Conservation (phyloP, 2,797 vertebrate species). For the Pangasius krempfi region DNA sequence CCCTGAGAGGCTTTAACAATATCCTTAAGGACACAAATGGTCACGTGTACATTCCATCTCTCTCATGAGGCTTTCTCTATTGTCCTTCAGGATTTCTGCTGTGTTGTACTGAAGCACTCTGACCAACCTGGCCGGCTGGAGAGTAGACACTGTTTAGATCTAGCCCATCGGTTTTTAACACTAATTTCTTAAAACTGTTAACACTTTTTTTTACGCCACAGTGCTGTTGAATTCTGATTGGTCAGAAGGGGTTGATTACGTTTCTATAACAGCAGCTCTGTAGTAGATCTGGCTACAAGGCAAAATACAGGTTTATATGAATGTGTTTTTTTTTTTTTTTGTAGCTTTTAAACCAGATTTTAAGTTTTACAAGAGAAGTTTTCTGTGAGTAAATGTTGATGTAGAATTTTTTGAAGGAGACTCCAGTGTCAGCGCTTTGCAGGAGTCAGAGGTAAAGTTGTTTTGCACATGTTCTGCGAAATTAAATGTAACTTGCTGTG, state of each 20-base stretch:
- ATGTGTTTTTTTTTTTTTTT: background rate
- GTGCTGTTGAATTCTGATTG: no score
- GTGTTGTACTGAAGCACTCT: background rate
- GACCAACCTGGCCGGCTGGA: background rate
- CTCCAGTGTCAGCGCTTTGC: background rate
- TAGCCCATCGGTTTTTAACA: background rate
- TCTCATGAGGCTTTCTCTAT: conserved; percentile 20
- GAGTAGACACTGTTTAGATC: background rate
- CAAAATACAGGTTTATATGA: background rate
- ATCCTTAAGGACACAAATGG: conserved; percentile 26
- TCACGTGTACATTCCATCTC: background rate
- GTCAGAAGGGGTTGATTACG: background rate
- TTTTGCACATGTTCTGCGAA: no score
- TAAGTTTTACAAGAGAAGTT: no score
- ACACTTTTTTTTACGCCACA: background rate
- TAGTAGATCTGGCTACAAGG: background rate
- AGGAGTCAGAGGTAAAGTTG: background rate
- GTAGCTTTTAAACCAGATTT: no score
- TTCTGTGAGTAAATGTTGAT: no score
- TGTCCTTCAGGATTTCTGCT: conserved; percentile 15
- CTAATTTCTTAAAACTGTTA: background rate
- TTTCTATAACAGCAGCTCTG: background rate
- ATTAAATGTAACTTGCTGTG: no score
- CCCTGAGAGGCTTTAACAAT: conserved; percentile 41
- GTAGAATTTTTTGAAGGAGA: background rate